Conservation (phyloP, 2,113 vertebrate species). For the Dipodomys merriami region DNA sequence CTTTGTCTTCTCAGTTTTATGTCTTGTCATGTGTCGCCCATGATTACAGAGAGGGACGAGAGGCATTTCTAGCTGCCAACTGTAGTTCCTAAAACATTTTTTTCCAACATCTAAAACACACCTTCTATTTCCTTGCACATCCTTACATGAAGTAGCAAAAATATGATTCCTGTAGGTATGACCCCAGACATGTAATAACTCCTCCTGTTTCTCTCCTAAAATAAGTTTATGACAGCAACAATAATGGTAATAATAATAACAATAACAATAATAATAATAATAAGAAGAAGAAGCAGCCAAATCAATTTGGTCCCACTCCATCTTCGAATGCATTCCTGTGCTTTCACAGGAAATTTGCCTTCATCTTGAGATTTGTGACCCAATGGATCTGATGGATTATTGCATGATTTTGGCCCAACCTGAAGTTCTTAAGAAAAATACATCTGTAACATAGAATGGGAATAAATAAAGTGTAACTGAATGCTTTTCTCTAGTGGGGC, state of each 20-base stretch:
- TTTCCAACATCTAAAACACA: neutral
- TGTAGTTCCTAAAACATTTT: neutral
- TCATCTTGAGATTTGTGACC: neutral
- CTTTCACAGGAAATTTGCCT: neutral
- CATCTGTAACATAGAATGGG: constrained; percentile 71
- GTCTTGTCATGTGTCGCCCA: neutral
- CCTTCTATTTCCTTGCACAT: neutral
- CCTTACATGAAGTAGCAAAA: neutral
- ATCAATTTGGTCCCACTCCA: neutral
- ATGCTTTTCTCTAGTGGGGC: constrained; percentile 76
- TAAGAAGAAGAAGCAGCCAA: neutral
- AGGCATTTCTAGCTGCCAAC: neutral
- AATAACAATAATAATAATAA: too few species aligned
- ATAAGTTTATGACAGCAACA: neutral
- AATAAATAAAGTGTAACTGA: constrained; percentile 81
- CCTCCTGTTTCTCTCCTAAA: neutral
- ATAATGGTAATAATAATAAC: neutral
- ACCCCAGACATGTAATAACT: neutral
- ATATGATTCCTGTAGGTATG: neutral
- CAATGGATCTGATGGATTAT: neutral
- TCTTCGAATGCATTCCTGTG: neutral
- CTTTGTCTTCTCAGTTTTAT: neutral
- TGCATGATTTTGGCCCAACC: constrained; percentile 21
- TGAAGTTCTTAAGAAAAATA: constrained; percentile 39
- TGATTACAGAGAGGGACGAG: neutral